A percentile compares a stretch with the other conserved stretches of the same genome.
Conservation (phyloP, 2,797 vertebrate genomes). For the Chelidonichthys spinosus region DNA sequence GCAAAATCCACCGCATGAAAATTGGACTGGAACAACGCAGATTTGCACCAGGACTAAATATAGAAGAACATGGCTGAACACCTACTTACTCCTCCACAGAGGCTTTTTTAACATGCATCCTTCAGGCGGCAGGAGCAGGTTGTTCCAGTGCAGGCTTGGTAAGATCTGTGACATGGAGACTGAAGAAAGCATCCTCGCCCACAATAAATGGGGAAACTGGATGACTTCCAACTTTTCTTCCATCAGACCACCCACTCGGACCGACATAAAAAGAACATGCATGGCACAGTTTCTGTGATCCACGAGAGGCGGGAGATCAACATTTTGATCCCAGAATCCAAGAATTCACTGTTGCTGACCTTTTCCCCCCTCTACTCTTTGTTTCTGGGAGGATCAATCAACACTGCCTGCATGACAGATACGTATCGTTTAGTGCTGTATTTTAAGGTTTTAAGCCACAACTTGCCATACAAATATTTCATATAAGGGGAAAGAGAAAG, state of each 20-base stretch:
- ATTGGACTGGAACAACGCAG: conserved; percentile 6
- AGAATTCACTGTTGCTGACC: background rate
- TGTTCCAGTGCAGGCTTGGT: conserved; percentile 28
- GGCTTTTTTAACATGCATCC: conserved; percentile 32
- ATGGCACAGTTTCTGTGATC: conserved; percentile 76
- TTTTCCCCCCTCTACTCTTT: background rate
- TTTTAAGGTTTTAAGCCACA: background rate
- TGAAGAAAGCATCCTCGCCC: conserved; percentile 43
- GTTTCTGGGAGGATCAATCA: background rate
- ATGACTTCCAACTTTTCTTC: conserved; percentile 70
- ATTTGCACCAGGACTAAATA: conserved; percentile 34
- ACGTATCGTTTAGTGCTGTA: background rate
- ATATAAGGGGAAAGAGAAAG: no score
- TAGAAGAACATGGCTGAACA: conserved; percentile 19
- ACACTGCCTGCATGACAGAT: background rate
- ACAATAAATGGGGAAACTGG: conserved; percentile 55
- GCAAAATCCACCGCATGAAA: background rate
- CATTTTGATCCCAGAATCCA: conserved; percentile 65
- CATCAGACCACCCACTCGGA: conserved; percentile 88
- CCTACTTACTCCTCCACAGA: conserved; percentile 40
- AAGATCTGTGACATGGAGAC: conserved; percentile 35
- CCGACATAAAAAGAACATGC: conserved; percentile 83
- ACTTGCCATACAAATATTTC: background rate
- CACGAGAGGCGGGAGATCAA: conserved; percentile 61
- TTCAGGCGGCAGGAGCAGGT: conserved; percentile 30